phyloP scores from a whole-genome alignment of 1,140 invertebrate genomes.

The Tetramorium alpestre region DNA sequence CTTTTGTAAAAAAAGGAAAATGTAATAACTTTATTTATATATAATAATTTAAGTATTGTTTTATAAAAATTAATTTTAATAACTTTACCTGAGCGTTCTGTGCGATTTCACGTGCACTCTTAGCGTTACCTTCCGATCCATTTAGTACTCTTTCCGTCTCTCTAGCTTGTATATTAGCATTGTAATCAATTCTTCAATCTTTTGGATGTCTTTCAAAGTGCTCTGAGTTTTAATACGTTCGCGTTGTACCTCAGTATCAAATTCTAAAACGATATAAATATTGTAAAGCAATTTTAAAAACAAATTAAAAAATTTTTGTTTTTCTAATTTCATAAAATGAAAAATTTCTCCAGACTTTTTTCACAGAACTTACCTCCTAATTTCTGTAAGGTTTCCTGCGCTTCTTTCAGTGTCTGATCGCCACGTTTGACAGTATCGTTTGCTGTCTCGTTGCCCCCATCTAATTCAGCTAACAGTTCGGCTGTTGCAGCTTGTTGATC shows the following conservation, averaged over 20 bases:
- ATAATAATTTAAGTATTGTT: not conserved
- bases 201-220: conserved; percentile 87
- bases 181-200: conserved; percentile 86
- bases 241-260: conserved; percentile 94
- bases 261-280: conserved; percentile 87
- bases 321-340: not conserved
- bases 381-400: conserved; percentile 93
- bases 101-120: conserved; percentile 91
- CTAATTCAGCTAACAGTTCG: conserved; percentile 89
- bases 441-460: conserved; percentile 90
- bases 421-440: conserved; percentile 93
- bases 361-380: conserved; percentile 88
- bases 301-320: not conserved
- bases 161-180: conserved; percentile 88
- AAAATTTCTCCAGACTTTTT: not conserved
- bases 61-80: not conserved
- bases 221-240: conserved; percentile 90
- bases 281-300: not conserved
- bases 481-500: conserved; percentile 88
- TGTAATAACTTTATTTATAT: not conserved
- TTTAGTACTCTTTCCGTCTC: conserved; percentile 90
- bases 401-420: conserved; percentile 94
- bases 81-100: conserved; percentile 91
- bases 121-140: conserved; percentile 92
- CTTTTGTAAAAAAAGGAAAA: not conserved